Percentiles rank a stretch among this genome's conserved stretches.
Evolutionary conservation across 2,113 vertebrate genomes (phyloP).

Genomic region (Larimichthys crocea): DNA sequence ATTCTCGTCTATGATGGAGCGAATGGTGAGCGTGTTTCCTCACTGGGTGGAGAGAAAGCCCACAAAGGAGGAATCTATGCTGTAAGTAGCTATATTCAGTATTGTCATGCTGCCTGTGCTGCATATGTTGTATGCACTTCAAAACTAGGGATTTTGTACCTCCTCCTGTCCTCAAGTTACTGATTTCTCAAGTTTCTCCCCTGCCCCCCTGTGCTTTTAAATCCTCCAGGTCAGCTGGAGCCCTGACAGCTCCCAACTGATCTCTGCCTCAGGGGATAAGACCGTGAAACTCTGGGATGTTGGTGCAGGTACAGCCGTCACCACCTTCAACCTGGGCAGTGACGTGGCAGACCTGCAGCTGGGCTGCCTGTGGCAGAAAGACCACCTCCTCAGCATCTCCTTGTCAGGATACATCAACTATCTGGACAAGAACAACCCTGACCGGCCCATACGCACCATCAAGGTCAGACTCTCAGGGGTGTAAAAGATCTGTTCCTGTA

Average conservation of each 20-base stretch:
- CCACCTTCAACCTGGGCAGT: conserved; percentile 92
- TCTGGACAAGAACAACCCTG: conserved; percentile 96
- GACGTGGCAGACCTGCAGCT: conserved; percentile 94
- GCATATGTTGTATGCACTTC: no score
- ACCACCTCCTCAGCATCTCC: conserved; percentile 92
- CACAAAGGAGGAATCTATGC: conserved; percentile 97
- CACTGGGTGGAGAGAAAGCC: conserved; percentile 90
- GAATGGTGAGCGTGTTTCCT: conserved; percentile 85
- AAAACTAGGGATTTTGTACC: background rate
- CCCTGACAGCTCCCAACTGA: conserved; percentile 91
- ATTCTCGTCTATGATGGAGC: conserved; percentile 92
- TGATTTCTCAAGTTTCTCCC: background rate
- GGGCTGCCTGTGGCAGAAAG: conserved; percentile 97
- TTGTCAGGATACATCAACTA: conserved; percentile 98
- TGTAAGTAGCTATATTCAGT: conserved; percentile 84
- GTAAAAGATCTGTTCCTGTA: background rate
- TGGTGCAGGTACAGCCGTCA: conserved; percentile 85
- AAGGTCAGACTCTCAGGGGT: conserved; percentile 84
- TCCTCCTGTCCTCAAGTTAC: background rate
- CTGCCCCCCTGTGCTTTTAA: background rate
- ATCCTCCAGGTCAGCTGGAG: conserved; percentile 89
- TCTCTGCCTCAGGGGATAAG: conserved; percentile 97
- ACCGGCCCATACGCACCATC: conserved; percentile 89
- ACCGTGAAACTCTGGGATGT: conserved; percentile 98
- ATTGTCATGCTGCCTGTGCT: background rate